These are phyloP conservation scores for Drosophila peninsularis DNA, from an alignment of 2,888 invertebrate genomes.

Conservation along the genomic window DNA sequence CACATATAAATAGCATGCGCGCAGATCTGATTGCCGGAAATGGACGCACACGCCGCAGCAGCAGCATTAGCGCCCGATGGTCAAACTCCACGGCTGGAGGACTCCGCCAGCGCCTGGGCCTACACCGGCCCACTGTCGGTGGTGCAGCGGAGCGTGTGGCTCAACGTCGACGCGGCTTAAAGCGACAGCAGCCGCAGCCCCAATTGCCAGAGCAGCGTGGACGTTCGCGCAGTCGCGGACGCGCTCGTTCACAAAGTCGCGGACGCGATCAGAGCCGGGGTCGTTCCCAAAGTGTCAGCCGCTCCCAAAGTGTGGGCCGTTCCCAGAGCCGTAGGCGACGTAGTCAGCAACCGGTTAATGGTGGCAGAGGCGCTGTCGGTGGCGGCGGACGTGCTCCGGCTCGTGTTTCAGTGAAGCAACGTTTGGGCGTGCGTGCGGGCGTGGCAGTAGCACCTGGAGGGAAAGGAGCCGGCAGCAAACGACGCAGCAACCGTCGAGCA, in stretches of 20 bases:
- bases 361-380: conserved; percentile 11
- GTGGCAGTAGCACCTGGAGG: conserved; percentile 35
- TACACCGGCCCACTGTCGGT: conserved; percentile 66
- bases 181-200: conserved; percentile 43
- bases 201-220: conserved; percentile 50
- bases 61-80: conserved; percentile 65
- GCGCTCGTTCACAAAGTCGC: conserved; percentile 52
- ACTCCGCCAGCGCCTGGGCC: conserved; percentile 77
- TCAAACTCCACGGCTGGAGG: conserved; percentile 71
- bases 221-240: conserved; percentile 74
- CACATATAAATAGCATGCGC: conserved; percentile 82
- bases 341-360: conserved; percentile 33
- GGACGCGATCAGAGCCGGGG: conserved; percentile 41
- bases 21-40: conserved; percentile 81
- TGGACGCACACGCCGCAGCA: conserved; percentile 50
- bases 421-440: conserved; percentile 77
- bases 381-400: conserved; percentile 33
- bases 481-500: conserved; percentile 52
- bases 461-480: conserved; percentile 38
- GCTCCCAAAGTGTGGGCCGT: conserved; percentile 39
- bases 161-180: conserved; percentile 56
- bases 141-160: conserved; percentile 79
- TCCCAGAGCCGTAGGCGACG: conserved; percentile 54
- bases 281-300: conserved; percentile 38
- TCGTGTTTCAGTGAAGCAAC: conserved; percentile 80